Evolutionary conservation across 1,140 invertebrate species (phyloP), one percentile per base, ranked within the genome.

Genomic region (Reticulitermes speratus): DNA sequence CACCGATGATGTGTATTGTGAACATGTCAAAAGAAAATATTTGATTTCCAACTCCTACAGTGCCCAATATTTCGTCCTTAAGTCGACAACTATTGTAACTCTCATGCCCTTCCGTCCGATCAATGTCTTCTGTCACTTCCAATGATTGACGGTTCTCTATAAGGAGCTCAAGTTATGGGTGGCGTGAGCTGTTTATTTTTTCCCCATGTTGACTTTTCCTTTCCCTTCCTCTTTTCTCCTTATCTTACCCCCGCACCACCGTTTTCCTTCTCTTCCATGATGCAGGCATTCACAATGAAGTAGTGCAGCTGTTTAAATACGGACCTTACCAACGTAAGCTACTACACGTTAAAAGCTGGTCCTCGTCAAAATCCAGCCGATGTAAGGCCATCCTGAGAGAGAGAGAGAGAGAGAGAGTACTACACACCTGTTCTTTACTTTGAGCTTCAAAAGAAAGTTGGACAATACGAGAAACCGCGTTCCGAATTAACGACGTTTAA

Each of bases 141-240:
- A 1, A 75, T 75, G 65, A 75, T 75, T 75, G 65, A 75, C 65
- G 65, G 65, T 75, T 75, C n/a, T 25, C 7, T 75, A 75, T 30
- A 75, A 75, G 65, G n/a, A 2, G 65, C 65, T 75, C n/a, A 75
- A 25, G n/a, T 75, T 75, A 30, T n/a, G 25, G 25, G 25, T 2
- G 65, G 65, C 65, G 65, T 75, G 65, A 75, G 65, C 65, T 75
- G 65, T 75, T 75, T 75, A 75, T 75, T 75, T 30, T 38, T 38
- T 75, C 7, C 65, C 6, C 3, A 30, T 75, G 65, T 30, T 75
- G 65, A 75, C 65, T 75, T 75, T 75, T 75, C n/a, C 25, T 30
- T 75, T 75, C 65, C 65, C 16, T 25, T 30, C 65, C 59, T 19
- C 59, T n/a, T 65, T 65, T 65, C 9, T 65, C 59, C 19, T 25